These are phyloP conservation scores for Diachrysia chrysitis DNA, from an alignment of 2,888 invertebrate genomes.

Conservation along the genomic window DNA sequence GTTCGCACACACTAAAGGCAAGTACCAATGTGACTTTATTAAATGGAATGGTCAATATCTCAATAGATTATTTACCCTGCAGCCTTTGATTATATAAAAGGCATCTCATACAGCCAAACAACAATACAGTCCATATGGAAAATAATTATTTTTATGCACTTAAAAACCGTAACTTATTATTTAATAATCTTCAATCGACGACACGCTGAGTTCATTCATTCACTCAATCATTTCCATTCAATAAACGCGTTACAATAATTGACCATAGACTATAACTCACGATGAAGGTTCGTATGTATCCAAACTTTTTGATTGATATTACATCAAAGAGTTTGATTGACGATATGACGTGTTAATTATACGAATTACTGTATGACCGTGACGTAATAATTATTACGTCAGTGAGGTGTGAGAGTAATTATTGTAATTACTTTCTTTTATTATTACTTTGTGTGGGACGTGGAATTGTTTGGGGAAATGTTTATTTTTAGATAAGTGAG, in stretches of 20 bases:
- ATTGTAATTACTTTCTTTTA: conserved; percentile 49
- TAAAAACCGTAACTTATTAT: conserved; percentile 7
- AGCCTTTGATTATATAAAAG: too few species aligned
- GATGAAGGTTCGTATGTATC: background rate
- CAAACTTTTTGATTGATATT: conserved; percentile 17
- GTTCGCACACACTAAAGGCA: too few species aligned
- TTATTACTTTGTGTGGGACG: conserved; percentile 27
- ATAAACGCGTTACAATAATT: conserved; percentile 3
- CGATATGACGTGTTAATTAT: conserved; percentile 30
- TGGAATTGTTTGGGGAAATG: conserved; percentile 9
- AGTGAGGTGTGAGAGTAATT: conserved; percentile 42
- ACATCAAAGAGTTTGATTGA: conserved; percentile 38
- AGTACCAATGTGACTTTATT: too few species aligned
- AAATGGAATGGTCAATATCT: too few species aligned
- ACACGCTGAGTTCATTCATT: conserved; percentile 18
- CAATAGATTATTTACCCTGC: too few species aligned
- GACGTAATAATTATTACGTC: conserved; percentile 44
- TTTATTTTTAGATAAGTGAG: background rate
- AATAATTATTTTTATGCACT: background rate
- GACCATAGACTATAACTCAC: background rate
- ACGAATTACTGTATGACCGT: conserved; percentile 25
- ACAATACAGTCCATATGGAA: background rate
- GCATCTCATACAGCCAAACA: background rate
- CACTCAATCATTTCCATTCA: conserved; percentile 16
- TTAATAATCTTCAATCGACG: conserved; percentile 18